Conservation (phyloP, 2,113 vertebrate species). For the Polyodon spathula region DNA sequence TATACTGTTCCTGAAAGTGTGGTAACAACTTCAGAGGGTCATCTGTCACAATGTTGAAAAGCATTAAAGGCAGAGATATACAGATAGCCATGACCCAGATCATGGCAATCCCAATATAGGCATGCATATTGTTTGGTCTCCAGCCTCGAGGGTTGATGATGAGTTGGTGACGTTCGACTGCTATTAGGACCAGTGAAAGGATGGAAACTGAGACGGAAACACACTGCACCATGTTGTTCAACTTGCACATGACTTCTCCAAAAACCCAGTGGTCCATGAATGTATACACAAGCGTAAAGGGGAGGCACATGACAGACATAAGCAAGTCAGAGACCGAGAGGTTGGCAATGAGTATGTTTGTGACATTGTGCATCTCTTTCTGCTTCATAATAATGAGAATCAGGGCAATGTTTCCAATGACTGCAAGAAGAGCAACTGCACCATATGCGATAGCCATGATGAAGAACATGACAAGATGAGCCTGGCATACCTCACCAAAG, state of each 20-base stretch:
- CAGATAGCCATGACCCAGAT: conserved; percentile 68
- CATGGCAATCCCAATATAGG: conserved; percentile 63
- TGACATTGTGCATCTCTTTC: conserved; percentile 79
- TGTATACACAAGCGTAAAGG: conserved; percentile 77
- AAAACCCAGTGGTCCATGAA: conserved; percentile 86
- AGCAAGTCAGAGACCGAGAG: conserved; percentile 77
- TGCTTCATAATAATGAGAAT: conserved; percentile 72
- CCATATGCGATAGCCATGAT: conserved; percentile 73
- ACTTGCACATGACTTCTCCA: conserved; percentile 73
- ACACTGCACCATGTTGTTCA: conserved; percentile 75
- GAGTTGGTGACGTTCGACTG: conserved; percentile 72
- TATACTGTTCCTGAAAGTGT: conserved; percentile 52
- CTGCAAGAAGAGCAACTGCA: conserved; percentile 69
- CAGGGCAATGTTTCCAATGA: conserved; percentile 71
- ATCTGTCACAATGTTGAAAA: conserved; percentile 65
- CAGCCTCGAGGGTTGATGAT: conserved; percentile 77
- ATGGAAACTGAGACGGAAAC: conserved; percentile 74
- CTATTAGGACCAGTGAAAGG: conserved; percentile 77
- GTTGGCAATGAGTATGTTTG: conserved; percentile 80
- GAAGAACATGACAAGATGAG: conserved; percentile 27
- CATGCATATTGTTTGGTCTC: conserved; percentile 71
- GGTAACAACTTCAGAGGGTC: conserved; percentile 68
- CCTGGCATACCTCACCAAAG: conserved; percentile 27
- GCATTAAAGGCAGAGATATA: conserved; percentile 68
- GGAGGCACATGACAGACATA: conserved; percentile 73